Base-by-base conservation (phyloP, 2,888 invertebrate species). In the Dioctria rufipes region DNA sequence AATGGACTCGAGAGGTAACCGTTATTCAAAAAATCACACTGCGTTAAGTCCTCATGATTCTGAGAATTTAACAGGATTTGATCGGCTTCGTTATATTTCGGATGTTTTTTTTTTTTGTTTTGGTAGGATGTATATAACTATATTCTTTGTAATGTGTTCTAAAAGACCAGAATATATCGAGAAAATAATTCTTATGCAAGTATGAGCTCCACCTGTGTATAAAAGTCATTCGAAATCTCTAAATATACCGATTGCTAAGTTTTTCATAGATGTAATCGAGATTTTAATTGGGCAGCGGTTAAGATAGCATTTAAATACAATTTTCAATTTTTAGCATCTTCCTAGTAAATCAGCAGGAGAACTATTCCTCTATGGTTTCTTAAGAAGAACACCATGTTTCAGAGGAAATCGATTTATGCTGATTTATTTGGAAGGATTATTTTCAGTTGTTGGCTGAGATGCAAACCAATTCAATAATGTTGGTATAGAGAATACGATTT, bases 171-270 rank as follows among this genome's bases (percentile, higher is more conserved):
- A 90, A 37, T 92, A 92, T 84, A 90, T 91, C 80, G 84, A 87
- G 8, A 92, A 91, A 86, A 89, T 93, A 61, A 87, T 86, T 67
- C 89, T 90, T 0, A 90, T 90, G 88, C 90, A 91, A 82, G 90
- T 90, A 3, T 85, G 92, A 65, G 92, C 92, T 2, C 92, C 93
- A 4, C 90, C 92, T n/a, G 91, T 91, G n/a, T 91, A 89, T 83
- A 89, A 91, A 82, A 86, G 87, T 6, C 87, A 90, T 51, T 88
- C 90, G 85, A 86, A 86, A 61, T 90, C 90, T 86, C 90, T 90
- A 3, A 84, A 90, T n/a, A 86, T 89, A 37, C 73, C 58, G 13
- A 5, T n/a, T 40, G 6, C 39, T 58, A 42, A 40, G 8, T 25
- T 69, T 51, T 13, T 73, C 39, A 37, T 54, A 39, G 37, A 37